Evolutionary conservation across 2,888 invertebrate genomes (phyloP).

Genomic region (Tuta absoluta): DNA sequence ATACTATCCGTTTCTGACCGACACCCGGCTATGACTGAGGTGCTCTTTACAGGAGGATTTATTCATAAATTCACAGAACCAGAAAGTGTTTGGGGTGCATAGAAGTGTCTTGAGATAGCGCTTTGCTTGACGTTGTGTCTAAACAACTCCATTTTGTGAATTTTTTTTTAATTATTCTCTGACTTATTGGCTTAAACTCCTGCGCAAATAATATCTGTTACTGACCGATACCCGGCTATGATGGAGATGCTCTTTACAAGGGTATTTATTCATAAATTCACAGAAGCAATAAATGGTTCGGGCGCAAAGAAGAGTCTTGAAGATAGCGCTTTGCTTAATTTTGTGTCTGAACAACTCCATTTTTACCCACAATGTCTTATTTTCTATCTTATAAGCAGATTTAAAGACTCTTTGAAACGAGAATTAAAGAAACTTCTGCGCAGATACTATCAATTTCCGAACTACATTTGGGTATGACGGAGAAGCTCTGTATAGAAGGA

Average conservation of each 20-base stretch:
- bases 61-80: constrained; percentile 50
- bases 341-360: background rate
- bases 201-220: constrained; percentile 35
- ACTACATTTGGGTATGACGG: constrained; percentile 47
- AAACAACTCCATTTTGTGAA: too few species aligned
- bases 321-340: background rate
- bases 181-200: constrained; percentile 30
- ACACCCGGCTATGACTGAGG: constrained; percentile 50
- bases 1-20: constrained; percentile 34
- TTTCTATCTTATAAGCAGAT: too few species aligned
- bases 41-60: constrained; percentile 49
- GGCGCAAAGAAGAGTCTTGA: background rate
- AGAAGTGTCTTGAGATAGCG: background rate
- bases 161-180: too few species aligned
- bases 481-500: constrained; percentile 46
- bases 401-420: too few species aligned
- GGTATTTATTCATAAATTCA: constrained; percentile 59
- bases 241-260: constrained; percentile 46
- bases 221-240: constrained; percentile 43
- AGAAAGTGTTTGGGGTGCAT: background rate
- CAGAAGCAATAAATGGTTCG: background rate
- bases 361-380: too few species aligned
- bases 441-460: constrained; percentile 35
- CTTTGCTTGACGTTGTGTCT: too few species aligned
- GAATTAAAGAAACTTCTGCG: constrained; percentile 34